Conservation (phyloP, 2,113 vertebrate genomes). For the Toxotes chatareus region DNA sequence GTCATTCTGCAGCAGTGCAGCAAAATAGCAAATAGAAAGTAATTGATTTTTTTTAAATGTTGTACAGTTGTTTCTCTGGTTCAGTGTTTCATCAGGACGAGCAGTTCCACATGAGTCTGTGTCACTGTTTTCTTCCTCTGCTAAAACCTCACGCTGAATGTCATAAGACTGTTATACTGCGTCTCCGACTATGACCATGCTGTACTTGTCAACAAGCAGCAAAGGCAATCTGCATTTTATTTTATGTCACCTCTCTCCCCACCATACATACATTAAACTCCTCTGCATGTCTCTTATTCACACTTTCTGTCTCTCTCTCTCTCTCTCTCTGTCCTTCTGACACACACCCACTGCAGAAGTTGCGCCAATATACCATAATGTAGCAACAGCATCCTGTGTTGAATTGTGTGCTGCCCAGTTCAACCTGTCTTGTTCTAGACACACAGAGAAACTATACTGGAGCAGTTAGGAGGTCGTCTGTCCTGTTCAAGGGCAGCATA, state of each 20-base stretch:
- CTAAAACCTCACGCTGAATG: constrained; percentile 40
- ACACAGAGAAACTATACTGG: neutral
- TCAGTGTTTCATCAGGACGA: constrained; percentile 31
- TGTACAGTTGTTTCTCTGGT: constrained; percentile 17
- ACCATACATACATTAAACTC: neutral
- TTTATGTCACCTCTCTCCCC: neutral
- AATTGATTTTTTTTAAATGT: neutral
- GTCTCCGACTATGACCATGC: constrained; percentile 10
- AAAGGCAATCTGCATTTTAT: neutral
- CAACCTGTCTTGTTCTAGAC: neutral
- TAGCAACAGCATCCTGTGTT: constrained; percentile 57
- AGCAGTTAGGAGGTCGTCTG: neutral
- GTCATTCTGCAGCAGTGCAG: neutral
- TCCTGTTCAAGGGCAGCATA: constrained; percentile 19
- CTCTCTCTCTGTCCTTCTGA: constrained; percentile 6
- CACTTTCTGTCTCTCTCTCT: neutral
- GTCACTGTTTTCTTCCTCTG: constrained; percentile 41
- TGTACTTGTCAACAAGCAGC: constrained; percentile 23
- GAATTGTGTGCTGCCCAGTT: neutral
- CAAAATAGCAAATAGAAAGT: neutral
- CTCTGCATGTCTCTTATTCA: neutral
- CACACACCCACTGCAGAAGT: constrained; percentile 29
- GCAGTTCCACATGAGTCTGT: constrained; percentile 45
- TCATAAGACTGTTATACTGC: constrained; percentile 62
- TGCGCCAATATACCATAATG: constrained; percentile 53